These are phyloP conservation scores for Cryptus armator DNA, from an alignment of 2,888 invertebrate species.

Conservation along the genomic window DNA sequence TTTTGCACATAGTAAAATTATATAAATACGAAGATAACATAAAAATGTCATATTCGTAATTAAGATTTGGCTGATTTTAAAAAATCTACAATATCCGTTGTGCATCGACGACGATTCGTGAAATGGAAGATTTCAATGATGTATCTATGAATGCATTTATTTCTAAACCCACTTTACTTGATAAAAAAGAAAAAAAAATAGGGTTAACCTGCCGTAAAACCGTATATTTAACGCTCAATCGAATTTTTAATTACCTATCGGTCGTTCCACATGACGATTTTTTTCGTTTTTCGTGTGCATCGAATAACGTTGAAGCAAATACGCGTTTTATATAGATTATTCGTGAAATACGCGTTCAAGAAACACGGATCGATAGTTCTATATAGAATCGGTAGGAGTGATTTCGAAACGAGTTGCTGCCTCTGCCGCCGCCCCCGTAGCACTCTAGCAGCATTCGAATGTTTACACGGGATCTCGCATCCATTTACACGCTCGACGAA, in stretches of 20 bases:
- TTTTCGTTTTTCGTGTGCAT: neutral
- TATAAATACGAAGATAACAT: no score
- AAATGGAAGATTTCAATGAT: neutral
- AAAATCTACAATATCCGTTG: no score
- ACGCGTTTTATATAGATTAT: neutral
- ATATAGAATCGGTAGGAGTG: neutral
- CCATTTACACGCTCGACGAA: constrained; percentile 60
- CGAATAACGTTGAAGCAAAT: neutral
- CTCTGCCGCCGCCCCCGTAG: constrained; percentile 15
- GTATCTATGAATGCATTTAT: neutral
- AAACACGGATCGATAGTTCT: neutral
- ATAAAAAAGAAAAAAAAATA: neutral
- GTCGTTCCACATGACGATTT: neutral
- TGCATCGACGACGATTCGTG: neutral
- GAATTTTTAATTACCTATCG: neutral
- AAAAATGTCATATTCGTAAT: no score
- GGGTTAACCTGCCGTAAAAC: neutral
- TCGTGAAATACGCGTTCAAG: neutral
- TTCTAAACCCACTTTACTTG: neutral
- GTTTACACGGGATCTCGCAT: constrained; percentile 54
- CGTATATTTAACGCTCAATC: neutral
- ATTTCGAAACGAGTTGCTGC: constrained; percentile 43
- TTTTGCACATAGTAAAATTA: no score
- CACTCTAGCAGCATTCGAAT: constrained; percentile 43
- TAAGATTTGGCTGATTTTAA: no score